Conservation (phyloP, 2,113 vertebrate species). For the Hipposideros armiger region DNA sequence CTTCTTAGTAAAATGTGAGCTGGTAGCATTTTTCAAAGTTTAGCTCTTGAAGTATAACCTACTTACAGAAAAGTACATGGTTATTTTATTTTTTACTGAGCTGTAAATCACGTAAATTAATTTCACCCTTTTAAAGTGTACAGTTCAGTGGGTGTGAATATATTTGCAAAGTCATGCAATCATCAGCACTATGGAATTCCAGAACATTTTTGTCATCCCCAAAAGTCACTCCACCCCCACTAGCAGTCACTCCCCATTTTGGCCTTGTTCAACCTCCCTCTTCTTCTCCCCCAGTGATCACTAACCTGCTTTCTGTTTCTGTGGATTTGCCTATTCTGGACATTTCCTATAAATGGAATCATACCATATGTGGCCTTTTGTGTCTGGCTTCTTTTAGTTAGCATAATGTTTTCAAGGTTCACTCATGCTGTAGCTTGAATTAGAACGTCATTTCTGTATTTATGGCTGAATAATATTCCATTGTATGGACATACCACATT, state of each 20-base stretch:
- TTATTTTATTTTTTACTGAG: not conserved
- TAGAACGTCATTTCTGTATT: not conserved
- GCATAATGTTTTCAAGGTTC: not conserved
- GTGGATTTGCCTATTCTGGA: not conserved
- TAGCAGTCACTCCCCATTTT: too few relatives aligned
- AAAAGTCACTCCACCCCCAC: not conserved
- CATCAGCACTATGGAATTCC: not conserved
- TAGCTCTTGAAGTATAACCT: not conserved
- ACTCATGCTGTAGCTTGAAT: not conserved
- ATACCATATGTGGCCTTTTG: not conserved
- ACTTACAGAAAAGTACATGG: not conserved
- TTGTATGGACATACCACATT: too few relatives aligned
- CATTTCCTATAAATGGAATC: not conserved
- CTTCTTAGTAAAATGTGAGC: slow-evolving; percentile 21
- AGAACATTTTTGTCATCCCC: not conserved
- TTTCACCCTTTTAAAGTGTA: not conserved
- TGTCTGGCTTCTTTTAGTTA: not conserved
- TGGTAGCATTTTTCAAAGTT: slow-evolving; percentile 21
- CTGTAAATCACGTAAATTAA: not conserved
- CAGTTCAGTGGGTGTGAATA: not conserved
- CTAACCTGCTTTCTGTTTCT: not conserved
- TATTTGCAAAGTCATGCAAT: not conserved
- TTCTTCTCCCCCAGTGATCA: not conserved
- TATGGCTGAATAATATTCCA: not conserved
- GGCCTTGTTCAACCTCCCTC: too few relatives aligned